These are phyloP conservation scores for Characodon lateralis DNA, from an alignment of 2,797 vertebrate genomes.

Conservation along the genomic window DNA sequence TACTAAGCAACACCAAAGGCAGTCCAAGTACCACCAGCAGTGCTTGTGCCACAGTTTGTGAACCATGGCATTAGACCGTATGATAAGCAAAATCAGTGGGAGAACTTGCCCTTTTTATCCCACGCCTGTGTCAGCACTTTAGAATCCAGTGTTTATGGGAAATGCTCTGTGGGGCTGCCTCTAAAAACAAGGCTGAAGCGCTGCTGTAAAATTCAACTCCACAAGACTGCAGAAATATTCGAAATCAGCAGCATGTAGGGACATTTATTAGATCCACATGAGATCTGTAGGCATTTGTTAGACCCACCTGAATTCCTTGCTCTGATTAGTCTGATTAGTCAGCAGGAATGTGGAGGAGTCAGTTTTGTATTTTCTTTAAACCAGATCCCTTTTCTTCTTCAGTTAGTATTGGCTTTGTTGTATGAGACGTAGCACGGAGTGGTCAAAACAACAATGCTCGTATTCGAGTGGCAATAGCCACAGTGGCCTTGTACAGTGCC, in stretches of 20 bases:
- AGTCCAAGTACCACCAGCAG: not conserved
- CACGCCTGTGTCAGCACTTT: conserved; percentile 43
- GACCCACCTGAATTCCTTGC: conserved; percentile 11
- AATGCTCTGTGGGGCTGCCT: conserved; percentile 21
- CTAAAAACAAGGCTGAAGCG: conserved; percentile 26
- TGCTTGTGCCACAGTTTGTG: not conserved
- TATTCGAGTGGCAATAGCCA: conserved; percentile 63
- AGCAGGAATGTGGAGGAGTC: conserved; percentile 29
- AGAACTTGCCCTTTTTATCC: conserved; percentile 39
- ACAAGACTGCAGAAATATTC: conserved; percentile 23
- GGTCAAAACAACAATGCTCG: conserved; percentile 63
- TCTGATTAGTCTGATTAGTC: conserved; percentile 41
- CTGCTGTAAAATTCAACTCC: conserved; percentile 23
- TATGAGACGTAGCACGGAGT: conserved; percentile 50
- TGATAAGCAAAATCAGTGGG: conserved; percentile 22
- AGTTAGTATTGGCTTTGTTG: conserved; percentile 21
- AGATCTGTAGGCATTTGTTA: conserved; percentile 26
- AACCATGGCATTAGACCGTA: conserved; percentile 27
- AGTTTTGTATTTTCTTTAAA: not conserved
- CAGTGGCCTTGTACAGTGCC: conserved; percentile 64
- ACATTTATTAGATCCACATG: conserved; percentile 31
- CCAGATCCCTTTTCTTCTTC: conserved; percentile 26
- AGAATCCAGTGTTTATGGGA: conserved; percentile 36
- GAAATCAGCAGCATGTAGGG: conserved; percentile 27
- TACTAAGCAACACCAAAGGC: not conserved